Conservation (phyloP, 2,113 vertebrate genomes). For the Ceuthmochares aereus region DNA sequence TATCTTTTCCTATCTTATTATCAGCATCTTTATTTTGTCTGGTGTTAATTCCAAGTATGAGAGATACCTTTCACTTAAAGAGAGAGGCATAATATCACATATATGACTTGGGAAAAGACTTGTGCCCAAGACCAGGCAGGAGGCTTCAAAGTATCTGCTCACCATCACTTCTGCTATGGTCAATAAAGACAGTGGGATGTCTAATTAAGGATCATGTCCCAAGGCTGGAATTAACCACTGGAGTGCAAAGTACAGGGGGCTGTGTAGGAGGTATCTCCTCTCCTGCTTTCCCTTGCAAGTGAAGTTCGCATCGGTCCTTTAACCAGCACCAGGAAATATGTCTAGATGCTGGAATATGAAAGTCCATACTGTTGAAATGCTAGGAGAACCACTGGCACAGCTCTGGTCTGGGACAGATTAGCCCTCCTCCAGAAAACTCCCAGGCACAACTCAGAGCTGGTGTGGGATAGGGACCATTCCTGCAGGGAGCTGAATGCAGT, state of each 20-base stretch:
- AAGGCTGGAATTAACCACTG: background rate
- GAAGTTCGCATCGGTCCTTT: background rate
- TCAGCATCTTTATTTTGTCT: slow-evolving; percentile 5
- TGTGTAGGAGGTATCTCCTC: background rate
- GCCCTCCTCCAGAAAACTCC: background rate
- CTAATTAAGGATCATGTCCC: background rate
- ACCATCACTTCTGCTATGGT: background rate
- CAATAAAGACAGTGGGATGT: background rate
- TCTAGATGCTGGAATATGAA: background rate
- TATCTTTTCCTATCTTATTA: background rate
- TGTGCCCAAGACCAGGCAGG: background rate
- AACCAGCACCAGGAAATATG: background rate
- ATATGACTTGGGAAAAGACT: background rate
- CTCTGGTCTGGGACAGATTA: background rate
- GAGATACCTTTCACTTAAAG: background rate
- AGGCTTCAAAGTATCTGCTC: background rate
- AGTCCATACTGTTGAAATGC: background rate
- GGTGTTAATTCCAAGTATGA: background rate
- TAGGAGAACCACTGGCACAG: background rate
- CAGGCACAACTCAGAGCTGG: fast-evolving
- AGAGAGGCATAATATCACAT: background rate
- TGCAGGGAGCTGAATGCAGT: background rate
- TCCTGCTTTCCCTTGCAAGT: background rate
- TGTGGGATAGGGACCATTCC: fast-evolving
- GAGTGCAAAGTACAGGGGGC: background rate